These are phyloP conservation scores for Troides oblongomaculatus DNA, from an alignment of 2,888 invertebrate genomes.

Conservation along the genomic window DNA sequence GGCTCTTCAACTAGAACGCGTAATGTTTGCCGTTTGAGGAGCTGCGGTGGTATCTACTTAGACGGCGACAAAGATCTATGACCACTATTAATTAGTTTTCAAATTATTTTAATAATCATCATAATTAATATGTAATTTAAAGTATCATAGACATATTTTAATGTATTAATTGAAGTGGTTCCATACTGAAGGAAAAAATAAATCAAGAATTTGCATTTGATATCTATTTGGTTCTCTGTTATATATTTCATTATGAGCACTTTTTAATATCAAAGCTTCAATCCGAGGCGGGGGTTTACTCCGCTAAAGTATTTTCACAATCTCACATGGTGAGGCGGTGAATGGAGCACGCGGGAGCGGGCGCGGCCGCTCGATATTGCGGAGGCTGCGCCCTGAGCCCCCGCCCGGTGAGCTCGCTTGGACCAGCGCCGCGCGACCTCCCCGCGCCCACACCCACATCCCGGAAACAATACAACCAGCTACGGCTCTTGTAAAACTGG, in stretches of 20 bases:
- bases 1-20: too few species aligned
- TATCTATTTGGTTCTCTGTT: not conserved
- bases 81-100: too few species aligned
- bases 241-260: not conserved
- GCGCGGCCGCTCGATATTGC: slow-evolving; percentile 52
- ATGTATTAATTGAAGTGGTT: too few species aligned
- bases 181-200: too few species aligned
- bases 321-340: slow-evolving; percentile 45
- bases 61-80: too few species aligned
- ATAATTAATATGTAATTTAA: too few species aligned
- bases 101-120: too few species aligned
- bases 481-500: slow-evolving; percentile 7
- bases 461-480: slow-evolving; percentile 2
- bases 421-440: slow-evolving; percentile 3
- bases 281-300: not conserved
- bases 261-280: not conserved
- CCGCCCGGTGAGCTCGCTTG: slow-evolving; percentile 40
- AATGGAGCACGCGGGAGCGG: slow-evolving; percentile 51
- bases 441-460: slow-evolving; percentile 1
- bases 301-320: slow-evolving; percentile 5
- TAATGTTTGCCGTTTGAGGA: too few species aligned
- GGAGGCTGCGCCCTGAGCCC: slow-evolving; percentile 52
- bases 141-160: too few species aligned
- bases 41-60: too few species aligned
- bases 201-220: too few species aligned